Conservation (phyloP, 1,140 invertebrate species). For the Drosophila jambulina region DNA sequence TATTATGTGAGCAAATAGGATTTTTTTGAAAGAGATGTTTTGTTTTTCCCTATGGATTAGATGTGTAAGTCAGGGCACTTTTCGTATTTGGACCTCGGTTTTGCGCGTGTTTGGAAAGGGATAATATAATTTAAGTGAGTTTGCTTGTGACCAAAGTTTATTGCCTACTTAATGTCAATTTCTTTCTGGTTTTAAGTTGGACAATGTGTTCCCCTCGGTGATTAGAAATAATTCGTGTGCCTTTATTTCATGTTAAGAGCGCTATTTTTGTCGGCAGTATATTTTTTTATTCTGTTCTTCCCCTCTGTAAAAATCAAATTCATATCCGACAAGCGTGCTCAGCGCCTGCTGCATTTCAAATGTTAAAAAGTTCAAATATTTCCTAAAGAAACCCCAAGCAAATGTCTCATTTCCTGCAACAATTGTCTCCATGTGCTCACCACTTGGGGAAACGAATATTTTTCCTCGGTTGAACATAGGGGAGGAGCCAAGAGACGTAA, state of each 20-base stretch:
- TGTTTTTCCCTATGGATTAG: constrained; percentile 40
- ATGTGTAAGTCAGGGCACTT: constrained; percentile 11
- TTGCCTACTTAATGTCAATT: constrained; percentile 5
- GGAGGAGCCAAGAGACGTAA: constrained; percentile 18
- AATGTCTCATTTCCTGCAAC: constrained; percentile 81
- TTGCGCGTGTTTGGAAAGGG: constrained; percentile 46
- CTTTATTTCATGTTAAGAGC: constrained; percentile 23
- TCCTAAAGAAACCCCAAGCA: constrained; percentile 61
- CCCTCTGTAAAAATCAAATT: constrained; percentile 7
- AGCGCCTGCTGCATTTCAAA: constrained; percentile 76
- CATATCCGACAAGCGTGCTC: constrained; percentile 63
- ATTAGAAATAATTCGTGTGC: constrained; percentile 9
- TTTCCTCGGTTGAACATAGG: constrained; percentile 25
- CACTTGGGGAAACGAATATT: constrained; percentile 65
- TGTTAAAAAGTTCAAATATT: constrained; percentile 83
- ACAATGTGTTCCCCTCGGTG: constrained; percentile 1
- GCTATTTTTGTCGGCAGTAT: constrained; percentile 79
- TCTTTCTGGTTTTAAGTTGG: constrained; percentile 9
- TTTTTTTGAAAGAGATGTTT: constrained; percentile 39
- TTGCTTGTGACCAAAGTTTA: constrained; percentile 58
- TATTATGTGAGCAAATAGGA: constrained; percentile 57
- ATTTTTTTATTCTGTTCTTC: constrained; percentile 55
- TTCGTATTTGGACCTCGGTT: constrained; percentile 9
- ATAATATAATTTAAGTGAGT: constrained; percentile 69
- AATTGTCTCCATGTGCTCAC: constrained; percentile 72